A percentile compares a stretch with the other conserved stretches of the same genome.
Evolutionary conservation across 1,140 invertebrate genomes (phyloP).

Genomic region (Dendrolimus kikuchii): DNA sequence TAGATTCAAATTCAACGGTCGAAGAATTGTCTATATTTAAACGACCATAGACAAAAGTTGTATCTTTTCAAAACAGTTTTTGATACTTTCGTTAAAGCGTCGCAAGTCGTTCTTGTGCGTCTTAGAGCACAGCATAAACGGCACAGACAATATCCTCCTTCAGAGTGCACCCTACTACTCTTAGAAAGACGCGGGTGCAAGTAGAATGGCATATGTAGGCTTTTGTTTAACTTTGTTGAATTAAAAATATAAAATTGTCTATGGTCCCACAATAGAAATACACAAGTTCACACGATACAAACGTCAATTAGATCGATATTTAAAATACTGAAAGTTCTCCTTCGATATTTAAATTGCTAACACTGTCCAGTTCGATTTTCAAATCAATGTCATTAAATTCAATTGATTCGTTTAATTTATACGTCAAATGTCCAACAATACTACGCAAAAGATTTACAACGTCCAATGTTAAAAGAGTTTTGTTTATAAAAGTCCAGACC

Average conservation of each 20-base stretch:
- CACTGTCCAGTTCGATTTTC: too few species aligned
- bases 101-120: slow-evolving; percentile 41
- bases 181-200: slow-evolving; percentile 30
- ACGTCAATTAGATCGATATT: too few species aligned
- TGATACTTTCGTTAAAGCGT: slow-evolving; percentile 47
- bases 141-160: slow-evolving; percentile 43
- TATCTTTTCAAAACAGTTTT: slow-evolving; percentile 53
- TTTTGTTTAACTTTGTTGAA: slow-evolving; percentile 41
- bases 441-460: too few species aligned
- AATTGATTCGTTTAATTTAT: too few species aligned
- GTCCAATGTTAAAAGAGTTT: not conserved
- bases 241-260: slow-evolving; percentile 62
- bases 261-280: slow-evolving; percentile 6
- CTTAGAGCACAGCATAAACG: slow-evolving; percentile 43
- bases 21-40: slow-evolving; percentile 47
- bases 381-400: too few species aligned
- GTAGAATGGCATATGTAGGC: slow-evolving; percentile 63
- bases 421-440: slow-evolving; percentile 2
- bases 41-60: slow-evolving; percentile 59
- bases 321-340: too few species aligned
- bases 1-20: slow-evolving; percentile 20
- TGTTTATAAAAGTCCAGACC: not conserved
- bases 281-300: slow-evolving; percentile 2
- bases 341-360: too few species aligned
- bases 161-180: slow-evolving; percentile 51